These are phyloP conservation scores for Monopterus albus DNA, from an alignment of 2,113 vertebrate genomes.

Conservation along the genomic window DNA sequence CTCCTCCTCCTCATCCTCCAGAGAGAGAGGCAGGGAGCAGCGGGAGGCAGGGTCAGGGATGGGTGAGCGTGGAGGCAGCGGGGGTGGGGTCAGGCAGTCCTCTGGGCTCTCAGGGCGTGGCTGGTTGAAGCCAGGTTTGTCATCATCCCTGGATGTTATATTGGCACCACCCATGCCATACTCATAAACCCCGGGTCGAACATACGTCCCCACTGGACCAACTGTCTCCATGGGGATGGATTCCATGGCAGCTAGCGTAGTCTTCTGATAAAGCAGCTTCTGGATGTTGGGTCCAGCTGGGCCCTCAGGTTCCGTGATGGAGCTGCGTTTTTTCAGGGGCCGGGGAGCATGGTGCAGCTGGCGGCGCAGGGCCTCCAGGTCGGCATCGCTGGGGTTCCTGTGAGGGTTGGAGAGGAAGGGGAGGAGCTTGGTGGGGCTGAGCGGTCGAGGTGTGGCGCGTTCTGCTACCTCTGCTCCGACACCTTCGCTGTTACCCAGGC, in stretches of 20 bases:
- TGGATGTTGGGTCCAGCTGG: slow-evolving; percentile 93
- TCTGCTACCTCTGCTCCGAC: slow-evolving; percentile 80
- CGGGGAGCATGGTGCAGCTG: slow-evolving; percentile 91
- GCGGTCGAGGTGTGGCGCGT: slow-evolving; percentile 87
- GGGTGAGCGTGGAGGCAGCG: slow-evolving; percentile 62
- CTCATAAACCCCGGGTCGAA: slow-evolving; percentile 54
- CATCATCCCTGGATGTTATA: slow-evolving; percentile 22
- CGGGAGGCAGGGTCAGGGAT: slow-evolving; percentile 65
- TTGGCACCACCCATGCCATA: slow-evolving; percentile 37
- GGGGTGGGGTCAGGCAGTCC: slow-evolving; percentile 57
- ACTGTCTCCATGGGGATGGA: slow-evolving; percentile 75
- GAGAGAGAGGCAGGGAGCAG: slow-evolving; percentile 18
- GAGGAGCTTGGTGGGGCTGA: slow-evolving; percentile 95
- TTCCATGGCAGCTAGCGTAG: slow-evolving; percentile 96
- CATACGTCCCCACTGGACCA: slow-evolving; percentile 39
- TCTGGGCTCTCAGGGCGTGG: slow-evolving; percentile 44
- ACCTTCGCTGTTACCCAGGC: slow-evolving; percentile 4
- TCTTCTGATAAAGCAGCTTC: slow-evolving; percentile 95
- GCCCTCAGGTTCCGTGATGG: slow-evolving; percentile 95
- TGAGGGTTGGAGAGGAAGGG: slow-evolving; percentile 92
- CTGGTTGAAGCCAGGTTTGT: neutral
- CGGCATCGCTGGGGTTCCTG: slow-evolving; percentile 90
- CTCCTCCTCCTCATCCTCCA: slow-evolving; percentile 76
- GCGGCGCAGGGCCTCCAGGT: slow-evolving; percentile 89
- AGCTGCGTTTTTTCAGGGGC: slow-evolving; percentile 94